phyloP scores from a whole-genome alignment of 2,113 vertebrate genomes.

The western clawed frog (Xenopus tropicalis) region UCB_Xtro_10.0 CM004448.2:92983501-92984000 shows the following conservation, averaged over 20 bases:
- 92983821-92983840: constrained; percentile 74
- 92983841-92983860: constrained; percentile 91
- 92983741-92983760: constrained; percentile 85
- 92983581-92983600: constrained; percentile 62
- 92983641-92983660: constrained; percentile 68
- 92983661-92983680: constrained; percentile 83
- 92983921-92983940: constrained; percentile 71
- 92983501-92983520: constrained; percentile 63
- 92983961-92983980: constrained; percentile 92
- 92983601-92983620: constrained; percentile 76
- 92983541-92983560: constrained; percentile 69
- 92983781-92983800: constrained; percentile 63
- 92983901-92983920: constrained; percentile 96
- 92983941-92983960: constrained; percentile 78
- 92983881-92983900: constrained; percentile 82
- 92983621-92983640: constrained; percentile 69
- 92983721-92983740: constrained; percentile 74
- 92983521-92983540: constrained; percentile 68
- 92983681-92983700: constrained; percentile 76
- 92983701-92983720: constrained; percentile 77
- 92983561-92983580: constrained; percentile 64
- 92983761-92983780: constrained; percentile 80
- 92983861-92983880: constrained; percentile 81
- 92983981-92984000: constrained; percentile 98
- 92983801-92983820: constrained; percentile 6